Evolutionary conservation across 2,113 vertebrate species (phyloP), one percentile per base, ranked within the genome.

Genomic region (Thalassoma bifasciatum): DNA sequence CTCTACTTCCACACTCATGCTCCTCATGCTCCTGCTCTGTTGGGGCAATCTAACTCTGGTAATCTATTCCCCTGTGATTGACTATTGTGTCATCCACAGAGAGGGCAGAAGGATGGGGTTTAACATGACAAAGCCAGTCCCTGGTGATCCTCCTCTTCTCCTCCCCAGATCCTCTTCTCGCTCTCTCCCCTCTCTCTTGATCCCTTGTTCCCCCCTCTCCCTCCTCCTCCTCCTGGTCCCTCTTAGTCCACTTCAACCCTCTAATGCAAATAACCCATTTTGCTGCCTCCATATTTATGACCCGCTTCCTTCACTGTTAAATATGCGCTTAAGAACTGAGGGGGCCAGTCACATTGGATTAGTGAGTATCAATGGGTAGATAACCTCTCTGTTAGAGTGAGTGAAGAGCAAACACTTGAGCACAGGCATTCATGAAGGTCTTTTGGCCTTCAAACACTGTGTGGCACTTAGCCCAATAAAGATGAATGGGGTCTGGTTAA

Each of bases 111-210:
- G 82, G 84, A 77, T 67, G 59, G 17, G 6, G 56, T 92, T 93
- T 92, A 91, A 89, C 92, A 92, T 93, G 89, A 93, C 92, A 93
- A 92, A 93, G 89, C 87, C 84, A 30, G 74, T 87, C 89, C 83
- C 89, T 54, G 80, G 78, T 85, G 87, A 87, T 85, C 88, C 81
- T 58, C 46, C 82, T 78, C 74, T 72, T 80, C 77, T 85, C 72
- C 72, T 76, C 60, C 72, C 80, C 61, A 67, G 64, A 84, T 89
- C 86, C 77, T 78, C 52, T 14, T 79, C 70, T 72, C 77, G 67
- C 53, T 67, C 65, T 83, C n/a, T 17, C 65, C 40, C 40, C 71
- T 56, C 70, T 23, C 63, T 71, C 82, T 82, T 84, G 78, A 88
- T 89, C 89, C 84, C 88, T 88, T 82, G 78, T 86, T 58, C 57